Evolutionary conservation across 1,140 invertebrate species (phyloP).

Genomic region (Cyclina sinensis): DNA sequence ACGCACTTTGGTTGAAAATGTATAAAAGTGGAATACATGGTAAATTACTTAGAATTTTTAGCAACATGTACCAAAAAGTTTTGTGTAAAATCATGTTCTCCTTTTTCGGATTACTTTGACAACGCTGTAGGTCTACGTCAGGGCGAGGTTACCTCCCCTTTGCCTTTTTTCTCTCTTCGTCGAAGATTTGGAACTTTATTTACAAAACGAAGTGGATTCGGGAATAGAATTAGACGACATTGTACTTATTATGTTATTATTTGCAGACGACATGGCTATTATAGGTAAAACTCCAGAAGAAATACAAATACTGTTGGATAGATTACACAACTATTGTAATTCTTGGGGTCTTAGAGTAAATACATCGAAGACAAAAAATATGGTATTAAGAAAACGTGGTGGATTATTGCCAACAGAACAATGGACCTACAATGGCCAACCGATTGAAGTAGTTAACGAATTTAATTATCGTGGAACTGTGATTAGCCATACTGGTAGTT

Average conservation of each 20-base stretch:
- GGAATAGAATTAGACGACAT: not conserved
- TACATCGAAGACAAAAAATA: constrained; percentile 16
- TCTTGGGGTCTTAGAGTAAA: constrained; percentile 6
- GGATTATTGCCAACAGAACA: not conserved
- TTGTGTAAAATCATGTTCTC: not conserved
- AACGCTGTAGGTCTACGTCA: no score
- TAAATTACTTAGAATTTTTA: not conserved
- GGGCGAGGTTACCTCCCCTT: no score
- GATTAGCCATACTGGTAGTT: not conserved
- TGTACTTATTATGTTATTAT: not conserved
- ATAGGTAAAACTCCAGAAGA: not conserved
- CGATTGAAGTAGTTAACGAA: not conserved
- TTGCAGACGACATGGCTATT: no score
- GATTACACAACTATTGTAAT: constrained; percentile 25
- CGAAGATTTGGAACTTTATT: no score
- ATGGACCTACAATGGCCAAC: not conserved
- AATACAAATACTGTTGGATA: not conserved
- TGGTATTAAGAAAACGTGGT: constrained; percentile 24
- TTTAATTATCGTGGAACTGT: not conserved
- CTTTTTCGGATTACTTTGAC: no score
- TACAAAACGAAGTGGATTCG: not conserved
- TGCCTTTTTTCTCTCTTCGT: no score
- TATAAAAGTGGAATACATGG: no score
- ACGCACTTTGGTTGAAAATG: constrained; percentile 1
- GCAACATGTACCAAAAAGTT: not conserved